phyloP scores from a whole-genome alignment of 37 sponge, comb jelly and placozoan species.

The Spongia lamella region DNA sequence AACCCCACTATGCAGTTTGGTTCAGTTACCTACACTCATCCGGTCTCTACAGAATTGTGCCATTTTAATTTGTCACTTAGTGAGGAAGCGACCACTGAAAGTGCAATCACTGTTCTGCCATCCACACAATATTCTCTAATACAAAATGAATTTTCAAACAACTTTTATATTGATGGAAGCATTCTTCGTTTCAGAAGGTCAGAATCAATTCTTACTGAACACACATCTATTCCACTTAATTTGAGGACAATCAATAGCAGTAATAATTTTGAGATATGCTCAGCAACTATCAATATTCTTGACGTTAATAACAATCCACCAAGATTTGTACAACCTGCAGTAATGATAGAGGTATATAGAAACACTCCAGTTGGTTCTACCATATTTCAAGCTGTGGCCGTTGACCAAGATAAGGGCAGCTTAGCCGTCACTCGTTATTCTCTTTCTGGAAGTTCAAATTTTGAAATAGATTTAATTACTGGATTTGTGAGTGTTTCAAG shows the following conservation, averaged over 20 bases:
- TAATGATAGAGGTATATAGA: constrained; percentile 47
- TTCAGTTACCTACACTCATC: constrained; percentile 7
- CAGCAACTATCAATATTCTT: constrained; percentile 49
- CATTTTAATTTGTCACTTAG: constrained; percentile 16
- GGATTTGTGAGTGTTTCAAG: constrained; percentile 26
- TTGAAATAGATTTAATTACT: constrained; percentile 27
- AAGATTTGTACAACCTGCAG: constrained; percentile 19
- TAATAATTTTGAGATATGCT: constrained; percentile 46
- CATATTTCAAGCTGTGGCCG: constrained; percentile 36
- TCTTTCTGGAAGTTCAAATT: background rate
- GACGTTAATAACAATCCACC: constrained; percentile 73
- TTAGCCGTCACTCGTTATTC: constrained; percentile 27
- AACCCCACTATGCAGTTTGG: constrained; percentile 4
- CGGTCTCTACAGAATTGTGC: constrained; percentile 27
- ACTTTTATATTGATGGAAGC: constrained; percentile 19
- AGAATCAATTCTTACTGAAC: no score
- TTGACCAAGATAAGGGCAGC: constrained; percentile 50
- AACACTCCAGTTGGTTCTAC: constrained; percentile 42
- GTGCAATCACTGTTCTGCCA: background rate
- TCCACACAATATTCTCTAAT: constrained; percentile 5
- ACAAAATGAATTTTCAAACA: background rate
- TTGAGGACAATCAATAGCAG: constrained; percentile 34
- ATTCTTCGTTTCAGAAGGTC: constrained; percentile 28
- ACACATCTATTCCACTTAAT: constrained; percentile 53
- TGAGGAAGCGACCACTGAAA: constrained; percentile 5